phyloP scores from a whole-genome alignment of 92 coral and sea anemone genomes.

The Porites lobata region DNA sequence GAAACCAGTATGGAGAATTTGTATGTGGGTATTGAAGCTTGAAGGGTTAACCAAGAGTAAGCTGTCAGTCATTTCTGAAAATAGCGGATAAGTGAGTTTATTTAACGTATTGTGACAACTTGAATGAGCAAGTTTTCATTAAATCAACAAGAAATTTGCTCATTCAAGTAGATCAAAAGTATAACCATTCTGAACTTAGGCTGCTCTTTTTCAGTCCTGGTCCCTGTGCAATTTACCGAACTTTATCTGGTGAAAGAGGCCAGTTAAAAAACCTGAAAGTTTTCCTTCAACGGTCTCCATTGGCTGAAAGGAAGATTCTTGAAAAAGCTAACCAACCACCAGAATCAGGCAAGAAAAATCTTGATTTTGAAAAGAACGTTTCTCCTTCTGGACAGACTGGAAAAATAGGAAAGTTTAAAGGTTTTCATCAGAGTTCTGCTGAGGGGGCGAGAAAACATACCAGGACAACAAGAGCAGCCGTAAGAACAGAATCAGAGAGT shows the following conservation, averaged over 20 bases:
- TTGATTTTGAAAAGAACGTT: slow-evolving; percentile 26
- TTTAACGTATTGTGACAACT: neutral
- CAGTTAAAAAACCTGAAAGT: slow-evolving; percentile 37
- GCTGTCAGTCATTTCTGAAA: too few species aligned
- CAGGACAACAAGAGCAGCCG: slow-evolving; percentile 24
- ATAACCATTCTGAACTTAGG: slow-evolving; percentile 30
- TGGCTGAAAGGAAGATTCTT: slow-evolving; percentile 25
- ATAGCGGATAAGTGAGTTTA: neutral
- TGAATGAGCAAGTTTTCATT: neutral
- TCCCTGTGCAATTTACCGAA: slow-evolving; percentile 9
- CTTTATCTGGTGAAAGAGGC: slow-evolving; percentile 17
- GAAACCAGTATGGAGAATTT: too few species aligned
- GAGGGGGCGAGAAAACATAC: slow-evolving; percentile 21
- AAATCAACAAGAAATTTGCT: neutral
- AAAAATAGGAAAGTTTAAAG: slow-evolving; percentile 28
- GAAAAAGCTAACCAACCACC: slow-evolving; percentile 16
- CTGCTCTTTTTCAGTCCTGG: slow-evolving; percentile 58
- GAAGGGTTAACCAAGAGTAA: too few species aligned
- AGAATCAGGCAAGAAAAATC: slow-evolving; percentile 30
- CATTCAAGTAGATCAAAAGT: neutral
- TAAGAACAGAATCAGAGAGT: slow-evolving; percentile 40
- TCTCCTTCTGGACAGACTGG: neutral
- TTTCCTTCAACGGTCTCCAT: slow-evolving; percentile 45
- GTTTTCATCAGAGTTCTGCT: slow-evolving; percentile 31
- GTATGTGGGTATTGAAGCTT: too few species aligned